A percentile compares a stretch with the other conserved stretches of the same genome.
These are phyloP conservation scores for Aptenodytes forsteri DNA, from an alignment of 2,113 vertebrate genomes.

Conservation along the genomic window DNA sequence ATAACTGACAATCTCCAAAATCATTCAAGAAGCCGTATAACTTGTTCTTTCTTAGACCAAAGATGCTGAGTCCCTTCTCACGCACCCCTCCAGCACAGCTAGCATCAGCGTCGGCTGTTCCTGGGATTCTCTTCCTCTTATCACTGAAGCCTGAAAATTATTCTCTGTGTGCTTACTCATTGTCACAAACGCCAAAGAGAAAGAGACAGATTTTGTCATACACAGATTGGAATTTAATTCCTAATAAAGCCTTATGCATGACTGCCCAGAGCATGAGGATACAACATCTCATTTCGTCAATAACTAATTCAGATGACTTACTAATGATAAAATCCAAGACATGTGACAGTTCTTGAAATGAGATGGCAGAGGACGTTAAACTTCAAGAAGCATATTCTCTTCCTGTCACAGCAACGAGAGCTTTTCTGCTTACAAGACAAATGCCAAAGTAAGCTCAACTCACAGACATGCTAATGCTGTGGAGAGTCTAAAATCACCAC, in stretches of 20 bases:
- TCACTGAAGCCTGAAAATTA: not conserved
- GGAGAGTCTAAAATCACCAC: not conserved
- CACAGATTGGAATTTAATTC: not conserved
- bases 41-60: not conserved
- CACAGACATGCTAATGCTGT: not conserved
- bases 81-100: not conserved
- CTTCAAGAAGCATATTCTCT: not conserved
- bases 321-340: not conserved
- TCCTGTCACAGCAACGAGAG: not conserved
- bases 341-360: not conserved
- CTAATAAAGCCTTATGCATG: not conserved
- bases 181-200: not conserved
- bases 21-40: fast-evolving
- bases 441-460: not conserved
- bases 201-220: not conserved
- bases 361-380: not conserved
- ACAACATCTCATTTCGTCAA: not conserved
- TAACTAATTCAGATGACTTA: not conserved
- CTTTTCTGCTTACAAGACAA: not conserved
- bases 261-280: not conserved
- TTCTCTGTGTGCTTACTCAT: not conserved
- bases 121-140: not conserved
- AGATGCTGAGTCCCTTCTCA: not conserved
- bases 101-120: not conserved
- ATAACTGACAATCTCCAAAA: not conserved